phyloP scores from a whole-genome alignment of 2,888 invertebrate genomes.

The Lissocephala sabroskyi region DNA sequence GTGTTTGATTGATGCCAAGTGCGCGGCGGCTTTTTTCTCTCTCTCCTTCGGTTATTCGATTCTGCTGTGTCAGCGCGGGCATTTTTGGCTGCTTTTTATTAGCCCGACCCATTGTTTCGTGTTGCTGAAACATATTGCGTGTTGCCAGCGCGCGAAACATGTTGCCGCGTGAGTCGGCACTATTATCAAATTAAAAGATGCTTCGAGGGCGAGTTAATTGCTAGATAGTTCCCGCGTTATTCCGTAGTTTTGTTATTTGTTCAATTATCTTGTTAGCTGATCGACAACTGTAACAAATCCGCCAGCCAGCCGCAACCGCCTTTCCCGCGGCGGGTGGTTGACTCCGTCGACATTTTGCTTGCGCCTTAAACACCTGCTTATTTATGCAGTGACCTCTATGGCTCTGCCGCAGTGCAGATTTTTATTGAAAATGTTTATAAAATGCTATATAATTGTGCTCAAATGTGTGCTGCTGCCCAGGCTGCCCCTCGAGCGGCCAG shows the following conservation, averaged over 20 bases:
- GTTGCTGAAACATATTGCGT: slow-evolving; percentile 22
- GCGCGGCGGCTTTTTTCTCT: no score
- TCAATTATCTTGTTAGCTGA: slow-evolving; percentile 61
- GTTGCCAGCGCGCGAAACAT: slow-evolving; percentile 1
- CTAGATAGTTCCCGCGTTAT: slow-evolving; percentile 35
- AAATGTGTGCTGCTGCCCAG: slow-evolving; percentile 12
- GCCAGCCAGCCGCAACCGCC: no score
- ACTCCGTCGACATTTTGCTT: neutral
- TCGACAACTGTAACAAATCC: slow-evolving; percentile 52
- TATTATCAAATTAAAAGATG: slow-evolving; percentile 55
- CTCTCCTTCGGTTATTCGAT: slow-evolving; percentile 21
- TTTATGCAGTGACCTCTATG: slow-evolving; percentile 45
- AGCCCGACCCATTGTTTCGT: no score
- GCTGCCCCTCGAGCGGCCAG: slow-evolving; percentile 53
- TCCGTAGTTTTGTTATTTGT: slow-evolving; percentile 30
- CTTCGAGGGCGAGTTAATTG: slow-evolving; percentile 59
- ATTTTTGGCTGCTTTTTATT: no score
- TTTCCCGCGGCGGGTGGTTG: neutral
- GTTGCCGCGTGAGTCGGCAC: slow-evolving; percentile 48
- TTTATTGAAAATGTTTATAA: slow-evolving; percentile 56
- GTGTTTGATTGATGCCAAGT: slow-evolving; percentile 69
- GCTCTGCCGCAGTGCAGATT: slow-evolving; percentile 40
- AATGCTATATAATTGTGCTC: slow-evolving; percentile 52
- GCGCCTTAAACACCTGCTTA: slow-evolving; percentile 60
- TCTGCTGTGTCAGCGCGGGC: slow-evolving; percentile 9